Conservation (phyloP, 2,113 vertebrate species). For the Pelvicachromis taeniatus region DNA sequence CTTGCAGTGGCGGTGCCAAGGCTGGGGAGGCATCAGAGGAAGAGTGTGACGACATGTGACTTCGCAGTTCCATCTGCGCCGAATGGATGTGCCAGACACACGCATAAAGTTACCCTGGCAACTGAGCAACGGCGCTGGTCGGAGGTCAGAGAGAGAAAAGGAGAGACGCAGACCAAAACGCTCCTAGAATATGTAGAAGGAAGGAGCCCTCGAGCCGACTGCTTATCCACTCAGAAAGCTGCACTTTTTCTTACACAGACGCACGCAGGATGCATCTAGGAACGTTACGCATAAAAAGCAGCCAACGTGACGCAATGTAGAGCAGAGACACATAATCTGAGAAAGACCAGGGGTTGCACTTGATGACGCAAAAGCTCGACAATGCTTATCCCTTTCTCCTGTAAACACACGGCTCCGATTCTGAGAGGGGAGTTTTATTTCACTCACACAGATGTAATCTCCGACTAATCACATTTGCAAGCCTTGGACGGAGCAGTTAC, state of each 20-base stretch:
- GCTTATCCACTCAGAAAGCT: not conserved
- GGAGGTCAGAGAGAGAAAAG: slow-evolving; percentile 18
- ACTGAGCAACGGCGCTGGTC: slow-evolving; percentile 28
- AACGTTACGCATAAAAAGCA: not conserved
- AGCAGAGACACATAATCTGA: slow-evolving; percentile 16
- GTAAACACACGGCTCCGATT: slow-evolving; percentile 40
- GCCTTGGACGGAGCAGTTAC: slow-evolving; percentile 47
- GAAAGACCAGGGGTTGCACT: slow-evolving; percentile 19
- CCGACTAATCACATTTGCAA: slow-evolving; percentile 67
- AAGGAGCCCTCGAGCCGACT: not conserved
- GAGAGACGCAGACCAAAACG: not conserved
- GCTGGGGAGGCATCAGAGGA: slow-evolving; percentile 9
- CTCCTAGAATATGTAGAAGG: not conserved
- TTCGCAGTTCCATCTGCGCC: slow-evolving; percentile 58
- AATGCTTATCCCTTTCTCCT: slow-evolving; percentile 32
- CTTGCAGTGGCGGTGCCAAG: not conserved
- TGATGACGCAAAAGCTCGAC: slow-evolving; percentile 26
- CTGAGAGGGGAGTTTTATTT: slow-evolving; percentile 48
- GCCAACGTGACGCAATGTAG: slow-evolving; percentile 17
- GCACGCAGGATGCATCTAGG: not conserved
- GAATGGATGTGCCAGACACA: slow-evolving; percentile 52
- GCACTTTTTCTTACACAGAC: not conserved
- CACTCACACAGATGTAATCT: slow-evolving; percentile 58
- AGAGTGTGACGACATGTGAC: slow-evolving; percentile 51
- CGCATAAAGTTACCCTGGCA: slow-evolving; percentile 50